phyloP scores from a whole-genome alignment of 2,113 vertebrate species.

The Diadophis punctatus region DNA sequence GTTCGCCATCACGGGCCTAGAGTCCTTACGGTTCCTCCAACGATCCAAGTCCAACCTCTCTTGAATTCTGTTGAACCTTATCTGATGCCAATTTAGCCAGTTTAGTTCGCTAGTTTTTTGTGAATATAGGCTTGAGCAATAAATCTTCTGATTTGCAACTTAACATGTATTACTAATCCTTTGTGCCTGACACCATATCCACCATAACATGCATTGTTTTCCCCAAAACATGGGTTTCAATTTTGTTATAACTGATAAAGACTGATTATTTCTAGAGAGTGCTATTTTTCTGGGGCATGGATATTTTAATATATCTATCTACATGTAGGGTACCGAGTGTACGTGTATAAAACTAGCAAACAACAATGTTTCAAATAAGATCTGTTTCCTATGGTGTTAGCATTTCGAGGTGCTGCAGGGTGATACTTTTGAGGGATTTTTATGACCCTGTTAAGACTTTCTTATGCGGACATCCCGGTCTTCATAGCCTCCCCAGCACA shows the following conservation, averaged over 20 bases:
- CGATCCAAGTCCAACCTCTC: neutral
- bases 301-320: neutral
- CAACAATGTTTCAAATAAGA: neutral
- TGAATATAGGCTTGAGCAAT: neutral
- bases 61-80: neutral
- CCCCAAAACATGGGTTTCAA: neutral
- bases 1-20: no score
- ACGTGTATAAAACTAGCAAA: neutral
- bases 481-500: neutral
- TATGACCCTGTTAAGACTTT: neutral
- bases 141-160: neutral
- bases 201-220: neutral
- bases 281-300: neutral
- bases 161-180: neutral
- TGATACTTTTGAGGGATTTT: neutral
- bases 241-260: neutral
- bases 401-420: neutral
- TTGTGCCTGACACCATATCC: neutral
- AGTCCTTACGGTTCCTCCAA: neutral
- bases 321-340: neutral
- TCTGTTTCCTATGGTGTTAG: no score
- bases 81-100: neutral
- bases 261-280: neutral
- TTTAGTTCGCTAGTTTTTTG: neutral
- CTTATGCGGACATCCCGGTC: neutral